phyloP scores from a whole-genome alignment of 2,113 vertebrate genomes.

The Syngnathus floridae region DNA sequence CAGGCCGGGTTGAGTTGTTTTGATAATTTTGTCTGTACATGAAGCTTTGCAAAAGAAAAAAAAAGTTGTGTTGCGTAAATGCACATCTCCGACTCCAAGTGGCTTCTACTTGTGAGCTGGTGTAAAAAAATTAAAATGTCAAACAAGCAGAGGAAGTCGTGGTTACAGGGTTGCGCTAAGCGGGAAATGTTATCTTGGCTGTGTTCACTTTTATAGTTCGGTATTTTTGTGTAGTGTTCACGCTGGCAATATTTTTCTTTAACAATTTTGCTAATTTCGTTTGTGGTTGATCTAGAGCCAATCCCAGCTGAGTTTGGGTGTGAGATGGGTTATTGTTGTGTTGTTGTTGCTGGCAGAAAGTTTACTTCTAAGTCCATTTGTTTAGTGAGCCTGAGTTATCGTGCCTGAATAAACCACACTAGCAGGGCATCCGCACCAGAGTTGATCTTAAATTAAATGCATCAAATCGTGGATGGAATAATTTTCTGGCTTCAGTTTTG shows the following conservation, averaged over 20 bases:
- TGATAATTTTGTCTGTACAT: not conserved
- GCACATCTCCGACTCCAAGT: not conserved
- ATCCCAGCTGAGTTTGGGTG: no score
- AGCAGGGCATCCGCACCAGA: not conserved
- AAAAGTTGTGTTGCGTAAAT: not conserved
- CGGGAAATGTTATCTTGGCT: not conserved
- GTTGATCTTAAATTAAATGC: not conserved
- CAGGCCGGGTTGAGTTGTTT: not conserved
- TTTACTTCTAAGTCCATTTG: not conserved
- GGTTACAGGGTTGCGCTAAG: not conserved
- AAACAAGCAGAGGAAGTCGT: constrained; percentile 7
- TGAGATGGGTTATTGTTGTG: no score
- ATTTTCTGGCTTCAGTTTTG: not conserved
- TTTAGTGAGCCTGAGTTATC: no score
- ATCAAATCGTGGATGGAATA: no score
- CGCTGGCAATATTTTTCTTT: no score
- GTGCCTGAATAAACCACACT: not conserved
- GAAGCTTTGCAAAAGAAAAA: not conserved
- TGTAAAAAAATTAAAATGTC: not conserved
- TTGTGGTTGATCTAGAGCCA: no score
- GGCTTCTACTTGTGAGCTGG: not conserved
- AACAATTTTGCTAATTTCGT: no score
- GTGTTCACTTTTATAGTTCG: not conserved
- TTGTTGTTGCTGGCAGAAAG: no score
- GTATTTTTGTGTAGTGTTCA: not conserved